phyloP scores from a whole-genome alignment of 35 echinoderm and acorn worm species.

The Patiria miniata region DNA sequence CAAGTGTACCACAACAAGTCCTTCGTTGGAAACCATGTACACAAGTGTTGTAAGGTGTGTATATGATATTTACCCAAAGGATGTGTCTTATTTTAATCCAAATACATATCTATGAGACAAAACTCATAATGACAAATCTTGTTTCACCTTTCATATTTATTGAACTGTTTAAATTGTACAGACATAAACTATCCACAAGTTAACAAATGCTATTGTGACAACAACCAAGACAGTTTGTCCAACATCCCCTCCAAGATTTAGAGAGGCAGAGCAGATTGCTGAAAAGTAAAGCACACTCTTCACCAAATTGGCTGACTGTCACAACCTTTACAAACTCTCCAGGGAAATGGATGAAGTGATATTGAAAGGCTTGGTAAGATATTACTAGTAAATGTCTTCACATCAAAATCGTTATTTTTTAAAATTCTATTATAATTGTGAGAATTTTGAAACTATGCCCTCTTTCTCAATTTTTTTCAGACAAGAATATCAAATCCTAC shows the following conservation, averaged over 20 bases:
- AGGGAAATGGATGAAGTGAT: constrained; percentile 20
- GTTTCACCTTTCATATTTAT: not conserved
- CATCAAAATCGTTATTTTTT: not conserved
- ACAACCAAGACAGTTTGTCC: not conserved
- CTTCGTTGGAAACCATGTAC: constrained; percentile 38
- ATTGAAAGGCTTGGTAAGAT: constrained; percentile 35
- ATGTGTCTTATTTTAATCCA: not conserved
- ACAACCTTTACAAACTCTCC: constrained; percentile 12
- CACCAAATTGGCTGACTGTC: not conserved
- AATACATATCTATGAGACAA: not conserved
- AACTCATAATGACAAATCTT: not conserved
- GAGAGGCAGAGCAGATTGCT: not conserved
- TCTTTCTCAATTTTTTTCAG: constrained; percentile 31
- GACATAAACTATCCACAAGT: not conserved
- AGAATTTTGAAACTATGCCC: not conserved
- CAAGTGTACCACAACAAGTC: constrained; percentile 14
- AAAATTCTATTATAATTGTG: not conserved
- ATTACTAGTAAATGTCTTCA: not conserved
- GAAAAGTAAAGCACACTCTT: not conserved
- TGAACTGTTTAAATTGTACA: not conserved
- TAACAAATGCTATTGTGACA: not conserved
- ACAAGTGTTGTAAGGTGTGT: constrained; percentile 38
- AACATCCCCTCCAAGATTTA: not conserved
- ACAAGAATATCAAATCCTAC: constrained; percentile 34
- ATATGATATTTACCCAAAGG: not conserved